A percentile compares a stretch with the other conserved stretches of the same genome.
Conservation (phyloP, 2,888 invertebrate genomes). For the Aradus depressus region DNA sequence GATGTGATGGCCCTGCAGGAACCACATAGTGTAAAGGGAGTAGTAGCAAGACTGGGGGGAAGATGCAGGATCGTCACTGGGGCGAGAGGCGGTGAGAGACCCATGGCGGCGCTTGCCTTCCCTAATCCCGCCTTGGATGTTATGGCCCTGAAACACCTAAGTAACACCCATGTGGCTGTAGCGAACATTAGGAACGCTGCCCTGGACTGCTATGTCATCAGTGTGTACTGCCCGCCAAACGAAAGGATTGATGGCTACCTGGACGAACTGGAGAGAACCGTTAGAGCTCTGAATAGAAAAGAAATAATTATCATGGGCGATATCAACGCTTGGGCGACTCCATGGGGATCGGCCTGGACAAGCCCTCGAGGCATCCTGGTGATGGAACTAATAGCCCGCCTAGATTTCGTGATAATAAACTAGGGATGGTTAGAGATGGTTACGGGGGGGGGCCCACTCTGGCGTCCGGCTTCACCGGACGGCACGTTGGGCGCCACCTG, state of each 20-base stretch:
- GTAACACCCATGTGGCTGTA: not conserved
- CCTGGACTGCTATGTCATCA: not conserved
- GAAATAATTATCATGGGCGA: not conserved
- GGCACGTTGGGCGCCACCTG: too few relatives aligned
- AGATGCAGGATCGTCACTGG: too few relatives aligned
- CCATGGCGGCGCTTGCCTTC: too few relatives aligned
- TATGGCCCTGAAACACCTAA: not conserved
- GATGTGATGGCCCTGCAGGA: too few relatives aligned
- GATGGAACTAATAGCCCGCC: not conserved
- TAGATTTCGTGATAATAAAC: too few relatives aligned
- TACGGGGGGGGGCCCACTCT: too few relatives aligned
- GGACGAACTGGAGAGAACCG: not conserved
- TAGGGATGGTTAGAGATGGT: too few relatives aligned
- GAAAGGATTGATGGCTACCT: not conserved
- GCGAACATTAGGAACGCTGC: not conserved
- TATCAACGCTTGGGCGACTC: not conserved
- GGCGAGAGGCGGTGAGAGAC: too few relatives aligned
- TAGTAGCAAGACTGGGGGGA: too few relatives aligned
- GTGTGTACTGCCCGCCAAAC: not conserved
- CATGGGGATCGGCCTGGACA: not conserved
- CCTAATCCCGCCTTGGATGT: too few relatives aligned
- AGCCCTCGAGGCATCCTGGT: not conserved
- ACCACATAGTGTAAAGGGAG: too few relatives aligned
- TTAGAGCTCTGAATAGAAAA: not conserved
- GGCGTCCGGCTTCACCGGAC: too few relatives aligned